Evolutionary conservation across 1,140 invertebrate species (phyloP).

Genomic region (Cepaea nemoralis): DNA sequence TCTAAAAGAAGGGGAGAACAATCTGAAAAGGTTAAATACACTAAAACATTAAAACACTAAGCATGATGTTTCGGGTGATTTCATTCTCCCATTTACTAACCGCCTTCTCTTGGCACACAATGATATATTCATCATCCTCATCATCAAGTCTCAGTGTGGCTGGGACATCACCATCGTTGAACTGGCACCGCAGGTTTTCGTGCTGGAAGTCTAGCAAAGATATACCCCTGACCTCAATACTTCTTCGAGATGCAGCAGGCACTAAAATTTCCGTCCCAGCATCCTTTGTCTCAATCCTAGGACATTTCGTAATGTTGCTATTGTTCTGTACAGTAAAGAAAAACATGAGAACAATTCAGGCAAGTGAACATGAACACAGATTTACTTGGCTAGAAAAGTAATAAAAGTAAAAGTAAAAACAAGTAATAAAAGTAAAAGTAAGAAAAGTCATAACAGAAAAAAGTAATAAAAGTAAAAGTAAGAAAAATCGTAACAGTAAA

Average conservation of each 20-base stretch:
- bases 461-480: too few relatives aligned
- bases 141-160: conserved; percentile 31
- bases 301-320: neutral
- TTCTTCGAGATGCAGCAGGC: neutral
- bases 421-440: too few relatives aligned
- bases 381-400: too few relatives aligned
- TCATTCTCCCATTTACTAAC: conserved; percentile 32
- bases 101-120: conserved; percentile 11
- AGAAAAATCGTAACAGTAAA: too few relatives aligned
- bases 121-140: neutral
- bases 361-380: neutral
- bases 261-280: conserved; percentile 15
- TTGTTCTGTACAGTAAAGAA: conserved; percentile 13
- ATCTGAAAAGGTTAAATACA: too few relatives aligned
- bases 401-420: too few relatives aligned
- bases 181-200: conserved; percentile 48
- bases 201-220: conserved; percentile 48
- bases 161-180: conserved; percentile 42
- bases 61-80: too few relatives aligned
- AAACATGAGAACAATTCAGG: too few relatives aligned
- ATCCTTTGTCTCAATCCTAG: neutral
- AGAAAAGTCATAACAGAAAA: too few relatives aligned
- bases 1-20: too few relatives aligned
- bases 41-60: too few relatives aligned
- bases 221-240: neutral